Conservation (phyloP, 2,797 vertebrate genomes). For the Argya squamiceps region DNA sequence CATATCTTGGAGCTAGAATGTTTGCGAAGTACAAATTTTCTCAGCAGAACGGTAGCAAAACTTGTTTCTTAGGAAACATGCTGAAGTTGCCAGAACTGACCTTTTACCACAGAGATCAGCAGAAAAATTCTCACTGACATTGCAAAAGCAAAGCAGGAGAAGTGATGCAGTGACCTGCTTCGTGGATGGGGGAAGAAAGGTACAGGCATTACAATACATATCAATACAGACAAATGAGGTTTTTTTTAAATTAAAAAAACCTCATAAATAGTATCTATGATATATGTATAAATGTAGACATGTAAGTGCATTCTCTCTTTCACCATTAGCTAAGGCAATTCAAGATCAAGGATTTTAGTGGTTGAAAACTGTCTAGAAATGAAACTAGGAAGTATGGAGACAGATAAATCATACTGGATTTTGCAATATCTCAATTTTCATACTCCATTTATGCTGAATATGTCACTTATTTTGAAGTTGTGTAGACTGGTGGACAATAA, state of each 20-base stretch:
- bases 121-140: background rate
- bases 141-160: background rate
- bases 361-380: background rate
- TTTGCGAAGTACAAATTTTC: background rate
- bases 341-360: background rate
- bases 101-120: background rate
- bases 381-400: background rate
- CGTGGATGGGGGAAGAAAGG: background rate
- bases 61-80: background rate
- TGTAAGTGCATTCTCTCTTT: background rate
- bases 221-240: fast-evolving
- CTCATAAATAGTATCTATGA: too few relatives aligned
- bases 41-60: background rate
- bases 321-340: background rate
- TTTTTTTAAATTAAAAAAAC: background rate
- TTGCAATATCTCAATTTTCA: background rate
- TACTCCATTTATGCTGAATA: background rate
- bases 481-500: background rate
- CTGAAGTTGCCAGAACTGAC: background rate
- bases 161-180: background rate
- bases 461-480: background rate
- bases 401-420: background rate
- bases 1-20: background rate
- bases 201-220: background rate
- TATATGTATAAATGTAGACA: background rate